phyloP scores from a whole-genome alignment of 2,113 vertebrate genomes.

The Entomyzon cyanotis region DNA sequence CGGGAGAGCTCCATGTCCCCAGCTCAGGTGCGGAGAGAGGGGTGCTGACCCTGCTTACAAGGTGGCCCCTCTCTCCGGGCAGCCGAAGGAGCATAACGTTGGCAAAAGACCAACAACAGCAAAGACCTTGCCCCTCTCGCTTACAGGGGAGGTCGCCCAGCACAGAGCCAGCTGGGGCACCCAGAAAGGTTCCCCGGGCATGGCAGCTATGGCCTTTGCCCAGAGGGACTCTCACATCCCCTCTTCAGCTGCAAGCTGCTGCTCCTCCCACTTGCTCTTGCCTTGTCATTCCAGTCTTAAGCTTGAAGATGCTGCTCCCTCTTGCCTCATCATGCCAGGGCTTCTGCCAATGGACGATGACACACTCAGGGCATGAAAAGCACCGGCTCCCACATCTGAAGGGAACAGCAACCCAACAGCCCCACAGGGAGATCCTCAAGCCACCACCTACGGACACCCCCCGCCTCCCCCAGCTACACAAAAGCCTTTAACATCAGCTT shows the following conservation, averaged over 20 bases:
- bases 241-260: not conserved
- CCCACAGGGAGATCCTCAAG: not conserved
- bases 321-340: no score
- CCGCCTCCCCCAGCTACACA: not conserved
- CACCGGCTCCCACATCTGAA: not conserved
- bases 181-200: no score
- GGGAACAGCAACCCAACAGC: not conserved
- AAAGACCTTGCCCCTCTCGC: not conserved
- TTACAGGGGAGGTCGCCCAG: accelerated
- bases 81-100: not conserved
- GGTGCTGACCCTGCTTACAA: not conserved
- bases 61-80: not conserved
- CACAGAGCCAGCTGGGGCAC: accelerated
- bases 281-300: accelerated
- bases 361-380: not conserved
- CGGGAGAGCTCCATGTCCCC: not conserved
- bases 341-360: not conserved
- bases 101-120: not conserved
- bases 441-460: not conserved
- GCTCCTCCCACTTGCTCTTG: not conserved
- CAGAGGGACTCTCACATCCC: accelerated
- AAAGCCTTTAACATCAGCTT: not conserved
- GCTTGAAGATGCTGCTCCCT: no score
- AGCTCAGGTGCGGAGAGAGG: accelerated
- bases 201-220: not conserved